Conservation (phyloP, 2,113 vertebrate species). For the Anolis carolinensis region DNA sequence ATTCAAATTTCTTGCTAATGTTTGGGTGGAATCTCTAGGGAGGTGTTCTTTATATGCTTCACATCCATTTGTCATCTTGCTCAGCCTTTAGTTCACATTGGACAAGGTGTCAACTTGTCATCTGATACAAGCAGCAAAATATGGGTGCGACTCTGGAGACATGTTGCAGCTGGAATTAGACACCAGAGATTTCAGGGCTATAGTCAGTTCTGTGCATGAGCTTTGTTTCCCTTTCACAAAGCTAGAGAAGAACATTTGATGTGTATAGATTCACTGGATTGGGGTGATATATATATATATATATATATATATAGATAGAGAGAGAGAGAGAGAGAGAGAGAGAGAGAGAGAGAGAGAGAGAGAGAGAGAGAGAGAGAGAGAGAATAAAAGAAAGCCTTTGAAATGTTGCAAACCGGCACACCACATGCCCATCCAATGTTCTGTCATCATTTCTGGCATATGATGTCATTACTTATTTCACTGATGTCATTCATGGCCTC, state of each 20-base stretch:
- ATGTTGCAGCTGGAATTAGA: neutral
- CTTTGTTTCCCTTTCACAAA: neutral
- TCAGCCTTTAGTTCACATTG: neutral
- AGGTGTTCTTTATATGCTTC: too few relatives aligned
- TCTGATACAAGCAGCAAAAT: neutral
- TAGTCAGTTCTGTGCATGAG: neutral
- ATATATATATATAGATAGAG: too few relatives aligned
- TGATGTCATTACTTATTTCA: constrained; percentile 74
- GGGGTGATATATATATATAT: neutral
- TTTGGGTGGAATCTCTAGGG: too few relatives aligned
- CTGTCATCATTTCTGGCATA: constrained; percentile 13
- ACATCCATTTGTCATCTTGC: too few relatives aligned
- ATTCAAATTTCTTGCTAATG: too few relatives aligned
- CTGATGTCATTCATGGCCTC: constrained; percentile 68
- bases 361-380: too few relatives aligned
- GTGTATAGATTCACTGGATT: too few relatives aligned
- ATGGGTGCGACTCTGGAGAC: neutral
- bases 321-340: too few relatives aligned
- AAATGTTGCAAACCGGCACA: constrained; percentile 19
- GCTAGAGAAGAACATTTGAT: neutral
- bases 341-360: too few relatives aligned
- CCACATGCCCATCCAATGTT: constrained; percentile 11
- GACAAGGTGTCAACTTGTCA: neutral
- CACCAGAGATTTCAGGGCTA: neutral
- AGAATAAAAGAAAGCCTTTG: neutral